Percentiles rank a stretch among this genome's conserved stretches.
phyloP scores from a whole-genome alignment of 2,797 vertebrate species.

The Coranthus polyacanthus region DNA sequence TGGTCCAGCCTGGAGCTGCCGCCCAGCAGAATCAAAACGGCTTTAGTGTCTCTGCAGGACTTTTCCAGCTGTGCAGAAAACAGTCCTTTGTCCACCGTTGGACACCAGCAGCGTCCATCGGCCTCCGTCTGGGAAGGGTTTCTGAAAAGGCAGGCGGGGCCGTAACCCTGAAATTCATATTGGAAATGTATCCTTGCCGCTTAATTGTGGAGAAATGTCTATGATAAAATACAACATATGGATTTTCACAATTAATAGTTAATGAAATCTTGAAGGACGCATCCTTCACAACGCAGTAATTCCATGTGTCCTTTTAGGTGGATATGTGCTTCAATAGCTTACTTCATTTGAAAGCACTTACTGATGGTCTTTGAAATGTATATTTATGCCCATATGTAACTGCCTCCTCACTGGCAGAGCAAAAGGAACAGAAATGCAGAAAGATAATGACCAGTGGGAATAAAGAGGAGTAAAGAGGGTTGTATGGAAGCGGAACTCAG shows the following conservation, averaged over 20 bases:
- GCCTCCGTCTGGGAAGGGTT: conserved; percentile 27
- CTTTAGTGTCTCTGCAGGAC: conserved; percentile 24
- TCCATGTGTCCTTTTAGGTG: conserved; percentile 8
- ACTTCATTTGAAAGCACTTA: conserved; percentile 41
- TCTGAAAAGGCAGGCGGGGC: conserved; percentile 18
- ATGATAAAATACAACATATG: neutral
- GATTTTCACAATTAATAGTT: conserved; percentile 9
- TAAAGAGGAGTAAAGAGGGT: conserved; percentile 40
- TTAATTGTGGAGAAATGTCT: neutral
- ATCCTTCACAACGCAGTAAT: conserved; percentile 10
- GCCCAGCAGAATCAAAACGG: conserved; percentile 37
- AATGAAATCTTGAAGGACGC: conserved; percentile 17
- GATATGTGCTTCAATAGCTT: conserved; percentile 31
- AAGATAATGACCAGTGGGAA: conserved; percentile 51
- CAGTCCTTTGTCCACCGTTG: conserved; percentile 32
- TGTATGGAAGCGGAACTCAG: conserved; percentile 22
- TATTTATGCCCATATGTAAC: conserved; percentile 40
- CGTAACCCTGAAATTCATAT: neutral
- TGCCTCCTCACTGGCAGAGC: conserved; percentile 36
- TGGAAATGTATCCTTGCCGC: neutral
- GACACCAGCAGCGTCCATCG: conserved; percentile 44
- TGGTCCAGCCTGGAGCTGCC: neutral
- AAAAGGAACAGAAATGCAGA: conserved; percentile 23
- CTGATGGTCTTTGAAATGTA: conserved; percentile 51
- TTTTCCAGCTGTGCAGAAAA: conserved; percentile 49